Evolutionary conservation across 1,140 invertebrate species (phyloP).

Genomic region (Lasioglossum baleicum): DNA sequence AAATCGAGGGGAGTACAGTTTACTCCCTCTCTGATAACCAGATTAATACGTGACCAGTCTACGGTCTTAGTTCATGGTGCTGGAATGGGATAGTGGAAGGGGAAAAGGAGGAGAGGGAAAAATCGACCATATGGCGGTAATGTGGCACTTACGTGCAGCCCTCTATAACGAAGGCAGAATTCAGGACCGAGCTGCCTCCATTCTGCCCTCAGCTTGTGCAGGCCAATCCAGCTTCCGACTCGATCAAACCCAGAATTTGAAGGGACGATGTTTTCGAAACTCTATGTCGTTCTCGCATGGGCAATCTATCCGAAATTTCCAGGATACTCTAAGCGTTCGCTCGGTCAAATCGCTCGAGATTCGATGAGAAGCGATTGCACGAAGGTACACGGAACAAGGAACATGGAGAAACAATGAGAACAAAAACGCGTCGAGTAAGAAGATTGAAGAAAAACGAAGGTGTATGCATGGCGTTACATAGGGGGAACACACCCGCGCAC

Average conservation of each 20-base stretch:
- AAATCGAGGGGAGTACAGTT: too few relatives aligned
- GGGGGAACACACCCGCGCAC: background rate
- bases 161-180: too few relatives aligned
- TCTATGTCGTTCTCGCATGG: background rate
- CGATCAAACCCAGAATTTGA: background rate
- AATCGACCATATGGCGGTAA: too few relatives aligned
- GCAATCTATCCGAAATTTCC: background rate
- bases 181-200: too few relatives aligned
- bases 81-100: too few relatives aligned
- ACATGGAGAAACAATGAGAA: conserved; percentile 4
- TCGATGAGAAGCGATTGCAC: conserved; percentile 52
- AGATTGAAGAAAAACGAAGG: conserved; percentile 36
- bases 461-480: conserved; percentile 30
- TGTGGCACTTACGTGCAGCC: too few relatives aligned
- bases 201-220: background rate
- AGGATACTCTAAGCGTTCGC: conserved; percentile 64
- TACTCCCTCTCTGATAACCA: too few relatives aligned
- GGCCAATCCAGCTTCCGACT: conserved; percentile 34
- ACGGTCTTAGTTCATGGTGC: too few relatives aligned
- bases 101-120: too few relatives aligned
- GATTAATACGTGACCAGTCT: too few relatives aligned
- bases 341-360: conserved; percentile 72
- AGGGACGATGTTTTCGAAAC: background rate
- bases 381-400: conserved; percentile 4
- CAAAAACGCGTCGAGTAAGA: background rate